These are phyloP conservation scores for Rhamphomyia laevipes DNA, from an alignment of 2,888 invertebrate species.

Conservation along the genomic window DNA sequence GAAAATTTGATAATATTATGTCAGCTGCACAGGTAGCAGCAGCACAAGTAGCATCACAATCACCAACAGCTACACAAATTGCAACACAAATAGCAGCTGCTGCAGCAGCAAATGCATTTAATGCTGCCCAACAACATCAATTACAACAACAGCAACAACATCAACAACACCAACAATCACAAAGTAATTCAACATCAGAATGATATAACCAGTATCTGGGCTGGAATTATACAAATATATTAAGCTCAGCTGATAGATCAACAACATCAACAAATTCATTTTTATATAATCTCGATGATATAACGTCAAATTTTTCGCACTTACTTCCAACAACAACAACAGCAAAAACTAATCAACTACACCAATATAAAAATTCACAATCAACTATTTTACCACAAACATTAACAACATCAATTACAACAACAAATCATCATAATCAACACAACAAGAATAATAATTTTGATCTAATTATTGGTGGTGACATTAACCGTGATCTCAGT, in stretches of 20 bases:
- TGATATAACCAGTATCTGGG: slow-evolving; percentile 33
- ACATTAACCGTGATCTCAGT: no score
- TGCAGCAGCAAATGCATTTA: slow-evolving; percentile 36
- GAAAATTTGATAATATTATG: slow-evolving; percentile 68
- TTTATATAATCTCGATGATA: slow-evolving; percentile 29
- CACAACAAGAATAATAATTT: background rate
- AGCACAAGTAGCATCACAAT: slow-evolving; percentile 30
- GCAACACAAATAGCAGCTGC: slow-evolving; percentile 38
- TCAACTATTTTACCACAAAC: slow-evolving; percentile 3
- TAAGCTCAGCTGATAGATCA: slow-evolving; percentile 15
- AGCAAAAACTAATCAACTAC: slow-evolving; percentile 2
- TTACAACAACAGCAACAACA: slow-evolving; percentile 27
- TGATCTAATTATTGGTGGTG: slow-evolving; percentile 1
- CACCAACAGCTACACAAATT: slow-evolving; percentile 43
- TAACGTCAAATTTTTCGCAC: background rate
- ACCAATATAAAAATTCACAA: background rate
- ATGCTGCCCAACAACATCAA: slow-evolving; percentile 26
- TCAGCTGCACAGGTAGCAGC: slow-evolving; percentile 42
- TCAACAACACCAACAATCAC: slow-evolving; percentile 31
- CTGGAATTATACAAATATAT: slow-evolving; percentile 34
- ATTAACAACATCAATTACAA: slow-evolving; percentile 11
- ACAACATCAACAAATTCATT: slow-evolving; percentile 17
- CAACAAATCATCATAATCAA: slow-evolving; percentile 17
- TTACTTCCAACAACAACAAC: background rate
- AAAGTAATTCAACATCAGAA: slow-evolving; percentile 22